A percentile compares a stretch with the other conserved stretches of the same genome.
Evolutionary conservation across 2,888 invertebrate species (phyloP).

Genomic region (Athripsodes cinereus): DNA sequence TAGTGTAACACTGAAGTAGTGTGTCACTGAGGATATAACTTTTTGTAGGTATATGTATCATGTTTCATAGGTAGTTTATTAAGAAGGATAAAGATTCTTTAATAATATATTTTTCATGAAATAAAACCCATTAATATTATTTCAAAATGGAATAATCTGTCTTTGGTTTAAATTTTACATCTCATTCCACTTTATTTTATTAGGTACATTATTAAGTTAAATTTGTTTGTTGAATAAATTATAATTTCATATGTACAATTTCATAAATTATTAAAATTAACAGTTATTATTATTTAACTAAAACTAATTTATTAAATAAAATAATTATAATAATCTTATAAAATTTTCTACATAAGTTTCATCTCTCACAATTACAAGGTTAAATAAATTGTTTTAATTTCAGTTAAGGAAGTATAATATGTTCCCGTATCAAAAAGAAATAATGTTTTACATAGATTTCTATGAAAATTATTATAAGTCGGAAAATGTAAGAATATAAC

Average conservation of each 20-base stretch:
- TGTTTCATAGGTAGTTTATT: too few relatives aligned
- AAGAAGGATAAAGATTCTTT: too few relatives aligned
- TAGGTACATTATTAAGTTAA: constrained; percentile 9
- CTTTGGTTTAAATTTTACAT: constrained; percentile 27
- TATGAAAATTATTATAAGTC: not conserved
- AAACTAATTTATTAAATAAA: not conserved
- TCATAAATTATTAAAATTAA: constrained; percentile 10
- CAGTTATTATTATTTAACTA: not conserved
- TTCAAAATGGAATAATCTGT: constrained; percentile 23
- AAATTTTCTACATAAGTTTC: not conserved
- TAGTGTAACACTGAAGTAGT: too few relatives aligned
- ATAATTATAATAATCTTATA: not conserved
- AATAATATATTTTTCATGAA: too few relatives aligned
- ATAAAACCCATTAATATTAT: not conserved
- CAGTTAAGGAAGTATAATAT: not conserved
- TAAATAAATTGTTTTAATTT: not conserved
- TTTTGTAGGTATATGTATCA: too few relatives aligned
- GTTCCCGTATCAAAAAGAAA: not conserved
- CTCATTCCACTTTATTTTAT: constrained; percentile 19
- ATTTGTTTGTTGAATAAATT: constrained; percentile 10
- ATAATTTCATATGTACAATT: constrained; percentile 11
- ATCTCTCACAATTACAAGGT: not conserved
- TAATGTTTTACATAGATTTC: not conserved
- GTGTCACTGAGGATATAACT: too few relatives aligned
- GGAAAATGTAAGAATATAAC: constrained; percentile 19